Conservation (phyloP, 2,888 invertebrate species). For the Plemyria rubiginata region DNA sequence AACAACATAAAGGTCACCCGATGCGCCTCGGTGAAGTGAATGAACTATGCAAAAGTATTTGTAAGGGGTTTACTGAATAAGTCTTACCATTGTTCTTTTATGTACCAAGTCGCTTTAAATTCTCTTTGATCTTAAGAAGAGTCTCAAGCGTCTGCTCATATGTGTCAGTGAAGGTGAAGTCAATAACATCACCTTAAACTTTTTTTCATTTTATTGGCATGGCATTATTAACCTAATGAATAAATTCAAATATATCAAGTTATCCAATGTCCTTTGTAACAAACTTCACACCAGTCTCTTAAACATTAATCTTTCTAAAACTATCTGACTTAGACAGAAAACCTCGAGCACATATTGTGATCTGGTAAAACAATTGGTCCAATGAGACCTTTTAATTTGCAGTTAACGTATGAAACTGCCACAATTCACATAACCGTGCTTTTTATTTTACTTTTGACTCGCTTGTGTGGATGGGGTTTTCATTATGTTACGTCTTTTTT, state of each 20-base stretch:
- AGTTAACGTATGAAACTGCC: conserved; percentile 30
- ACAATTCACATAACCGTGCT: conserved; percentile 26
- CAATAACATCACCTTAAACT: conserved; percentile 4
- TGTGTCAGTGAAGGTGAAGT: conserved; percentile 10
- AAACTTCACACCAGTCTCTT: background rate
- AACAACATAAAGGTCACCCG: background rate
- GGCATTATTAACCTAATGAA: background rate
- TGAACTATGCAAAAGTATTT: background rate
- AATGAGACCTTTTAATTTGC: conserved; percentile 55
- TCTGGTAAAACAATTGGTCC: background rate
- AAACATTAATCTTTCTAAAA: conserved; percentile 7
- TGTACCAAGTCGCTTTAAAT: background rate
- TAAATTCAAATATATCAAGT: background rate
- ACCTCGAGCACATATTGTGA: conserved; percentile 1
- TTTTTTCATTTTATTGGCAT: conserved; percentile 9
- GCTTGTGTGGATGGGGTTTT: conserved; percentile 27
- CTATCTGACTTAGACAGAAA: conserved; percentile 2
- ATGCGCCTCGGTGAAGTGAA: background rate
- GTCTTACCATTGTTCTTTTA: background rate
- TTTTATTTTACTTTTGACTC: conserved; percentile 29
- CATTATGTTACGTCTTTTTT: conserved; percentile 20
- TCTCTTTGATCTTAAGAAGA: conserved; percentile 8
- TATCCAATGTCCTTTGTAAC: background rate
- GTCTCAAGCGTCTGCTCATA: background rate
- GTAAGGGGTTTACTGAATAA: background rate